Base-by-base conservation (phyloP, 2,888 invertebrate genomes). In the Thecophora atra region DNA sequence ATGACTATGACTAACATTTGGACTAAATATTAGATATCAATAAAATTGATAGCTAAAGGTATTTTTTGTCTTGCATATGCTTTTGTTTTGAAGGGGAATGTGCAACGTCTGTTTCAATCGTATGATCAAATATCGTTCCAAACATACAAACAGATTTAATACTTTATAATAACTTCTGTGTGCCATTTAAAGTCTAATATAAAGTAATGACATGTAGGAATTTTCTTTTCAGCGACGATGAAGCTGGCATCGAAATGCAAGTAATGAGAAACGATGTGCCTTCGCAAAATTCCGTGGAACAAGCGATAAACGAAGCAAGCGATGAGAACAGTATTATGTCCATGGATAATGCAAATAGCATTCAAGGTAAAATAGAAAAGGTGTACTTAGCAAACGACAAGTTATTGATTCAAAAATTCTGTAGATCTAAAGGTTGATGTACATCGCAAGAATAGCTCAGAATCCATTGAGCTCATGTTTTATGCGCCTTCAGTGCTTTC, bases 351-450 rank as follows among this genome's bases (percentile, higher is more conserved):
- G 89, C 89, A 75, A 90, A 89, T 79, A 91, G 91, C 79, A 91
- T 91, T 73, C 91, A 92, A 86, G 91, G 91, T 91, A 87, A 78
- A 77, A 52, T 1, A n/a, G 15, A 15, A 58, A 1, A 42, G 62
- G 11, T 15, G 15, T 13, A 42, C 51, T 47, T 52, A 19, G 21
- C 11, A 54, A 11, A 21, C 54, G 11, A 6, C 37, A 47, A 17
- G 2, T 47, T 17, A 47, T 15, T 1, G 13, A 17, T 13, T 19
- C 21, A 70, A 26, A 54, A 64, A 42, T 7, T 56, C 73, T 72
- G 13, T 85, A 92, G 96, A 96, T 89, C 89, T 96, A 79, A 95
- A 96, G 89, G 96, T 95, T 73, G 96, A 97, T 87, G 96, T 97
- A 70, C 96, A 97, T 87, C 90, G 96, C 73, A 96, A 95, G 84